Evolutionary conservation across 2,888 invertebrate genomes (phyloP).

Genomic region (Euproctis similis): DNA sequence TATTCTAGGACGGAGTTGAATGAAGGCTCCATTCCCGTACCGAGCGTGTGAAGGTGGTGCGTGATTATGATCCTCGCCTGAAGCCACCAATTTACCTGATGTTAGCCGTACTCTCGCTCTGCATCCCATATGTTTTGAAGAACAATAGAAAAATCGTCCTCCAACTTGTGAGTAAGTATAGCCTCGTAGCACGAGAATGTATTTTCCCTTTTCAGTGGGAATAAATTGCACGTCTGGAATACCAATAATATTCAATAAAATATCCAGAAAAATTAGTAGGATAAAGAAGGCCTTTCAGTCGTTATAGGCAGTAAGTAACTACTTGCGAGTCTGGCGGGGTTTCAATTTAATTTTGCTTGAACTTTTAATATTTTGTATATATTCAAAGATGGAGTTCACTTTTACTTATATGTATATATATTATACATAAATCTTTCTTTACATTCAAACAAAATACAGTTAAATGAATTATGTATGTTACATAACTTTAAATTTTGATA

Average conservation of each 20-base stretch:
- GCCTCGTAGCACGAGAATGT: slow-evolving; percentile 63
- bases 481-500: too few relatives aligned
- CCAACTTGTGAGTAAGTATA: slow-evolving; percentile 70
- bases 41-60: slow-evolving; percentile 67
- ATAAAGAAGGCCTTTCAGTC: too few relatives aligned
- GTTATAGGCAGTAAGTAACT: too few relatives aligned
- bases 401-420: too few relatives aligned
- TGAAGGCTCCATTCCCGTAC: slow-evolving; percentile 67
- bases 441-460: too few relatives aligned
- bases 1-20: slow-evolving; percentile 57
- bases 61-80: slow-evolving; percentile 62
- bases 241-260: slow-evolving; percentile 4
- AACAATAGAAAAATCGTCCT: slow-evolving; percentile 69
- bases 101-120: slow-evolving; percentile 57
- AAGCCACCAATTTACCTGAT: slow-evolving; percentile 54
- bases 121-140: slow-evolving; percentile 69
- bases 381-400: too few relatives aligned
- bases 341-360: too few relatives aligned
- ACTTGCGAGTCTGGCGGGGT: too few relatives aligned
- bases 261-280: neutral
- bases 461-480: too few relatives aligned
- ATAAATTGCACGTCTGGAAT: slow-evolving; percentile 69
- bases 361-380: too few relatives aligned
- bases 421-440: too few relatives aligned
- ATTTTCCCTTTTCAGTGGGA: slow-evolving; percentile 68